Conservation (phyloP, 2,888 invertebrate genomes). For the Tinea semifulvella region DNA sequence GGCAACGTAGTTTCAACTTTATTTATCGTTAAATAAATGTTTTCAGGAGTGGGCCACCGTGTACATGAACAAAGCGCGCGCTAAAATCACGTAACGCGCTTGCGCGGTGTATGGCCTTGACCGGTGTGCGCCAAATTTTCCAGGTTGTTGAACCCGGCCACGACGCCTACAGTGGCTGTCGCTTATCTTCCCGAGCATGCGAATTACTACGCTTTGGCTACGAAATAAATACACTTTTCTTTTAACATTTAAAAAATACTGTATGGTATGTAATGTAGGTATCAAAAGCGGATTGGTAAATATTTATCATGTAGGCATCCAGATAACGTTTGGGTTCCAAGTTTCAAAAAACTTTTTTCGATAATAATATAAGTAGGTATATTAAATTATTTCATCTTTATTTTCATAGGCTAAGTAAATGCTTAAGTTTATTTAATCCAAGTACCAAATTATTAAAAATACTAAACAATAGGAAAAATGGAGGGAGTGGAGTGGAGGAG, state of each 20-base stretch:
- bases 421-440: not conserved
- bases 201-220: not conserved
- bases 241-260: not conserved
- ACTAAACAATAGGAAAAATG: not conserved
- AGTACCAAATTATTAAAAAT: no score
- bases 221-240: conserved; percentile 4
- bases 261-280: no score
- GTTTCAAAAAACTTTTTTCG: not conserved
- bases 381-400: no score
- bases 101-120: conserved; percentile 51
- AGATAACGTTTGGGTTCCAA: not conserved
- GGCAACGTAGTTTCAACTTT: no score
- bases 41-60: no score
- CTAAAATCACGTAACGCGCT: conserved; percentile 36
- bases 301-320: conserved; percentile 10
- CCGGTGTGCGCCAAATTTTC: conserved; percentile 66
- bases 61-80: conserved; percentile 23
- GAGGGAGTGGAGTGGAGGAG: not conserved
- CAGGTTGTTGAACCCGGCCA: conserved; percentile 55
- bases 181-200: conserved; percentile 36
- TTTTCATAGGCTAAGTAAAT: no score
- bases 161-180: conserved; percentile 53
- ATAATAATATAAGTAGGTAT: no score
- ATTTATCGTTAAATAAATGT: no score
- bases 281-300: conserved; percentile 9